Conservation (phyloP, 2,888 invertebrate genomes). For the Eulithis testata region DNA sequence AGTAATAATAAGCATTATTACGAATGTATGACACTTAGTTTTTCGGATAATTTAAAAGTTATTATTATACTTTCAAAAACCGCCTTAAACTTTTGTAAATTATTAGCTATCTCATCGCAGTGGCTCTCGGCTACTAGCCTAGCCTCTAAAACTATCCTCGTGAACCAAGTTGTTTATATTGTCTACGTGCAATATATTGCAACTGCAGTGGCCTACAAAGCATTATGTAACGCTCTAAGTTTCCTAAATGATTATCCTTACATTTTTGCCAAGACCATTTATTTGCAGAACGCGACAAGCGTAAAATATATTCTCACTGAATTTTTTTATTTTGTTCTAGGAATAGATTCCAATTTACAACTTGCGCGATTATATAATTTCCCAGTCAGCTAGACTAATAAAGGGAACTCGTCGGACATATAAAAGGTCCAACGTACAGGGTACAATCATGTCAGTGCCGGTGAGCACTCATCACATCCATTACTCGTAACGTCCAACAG, state of each 20-base stretch:
- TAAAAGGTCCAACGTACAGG: constrained; percentile 38
- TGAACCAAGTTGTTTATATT: constrained; percentile 33
- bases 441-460: constrained; percentile 43
- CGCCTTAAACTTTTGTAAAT: constrained; percentile 14
- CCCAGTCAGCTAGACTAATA: constrained; percentile 30
- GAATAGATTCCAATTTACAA: constrained; percentile 19
- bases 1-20: too few relatives aligned
- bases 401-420: constrained; percentile 26
- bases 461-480: constrained; percentile 45
- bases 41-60: too few relatives aligned
- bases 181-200: constrained; percentile 34
- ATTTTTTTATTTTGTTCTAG: constrained; percentile 10
- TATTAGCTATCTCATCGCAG: constrained; percentile 22
- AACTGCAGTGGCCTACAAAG: constrained; percentile 32
- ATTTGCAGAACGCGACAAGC: constrained; percentile 6
- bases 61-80: not conserved
- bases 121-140: constrained; percentile 16
- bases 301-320: constrained; percentile 14
- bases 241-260: constrained; percentile 29
- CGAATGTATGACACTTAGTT: too few relatives aligned
- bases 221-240: constrained; percentile 25
- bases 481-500: constrained; percentile 45
- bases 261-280: constrained; percentile 20
- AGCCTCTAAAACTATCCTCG: constrained; percentile 30
- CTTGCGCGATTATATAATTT: constrained; percentile 30